Conservation (phyloP, 2,797 vertebrate species). For the Tympanoctomys barrerae region DNA sequence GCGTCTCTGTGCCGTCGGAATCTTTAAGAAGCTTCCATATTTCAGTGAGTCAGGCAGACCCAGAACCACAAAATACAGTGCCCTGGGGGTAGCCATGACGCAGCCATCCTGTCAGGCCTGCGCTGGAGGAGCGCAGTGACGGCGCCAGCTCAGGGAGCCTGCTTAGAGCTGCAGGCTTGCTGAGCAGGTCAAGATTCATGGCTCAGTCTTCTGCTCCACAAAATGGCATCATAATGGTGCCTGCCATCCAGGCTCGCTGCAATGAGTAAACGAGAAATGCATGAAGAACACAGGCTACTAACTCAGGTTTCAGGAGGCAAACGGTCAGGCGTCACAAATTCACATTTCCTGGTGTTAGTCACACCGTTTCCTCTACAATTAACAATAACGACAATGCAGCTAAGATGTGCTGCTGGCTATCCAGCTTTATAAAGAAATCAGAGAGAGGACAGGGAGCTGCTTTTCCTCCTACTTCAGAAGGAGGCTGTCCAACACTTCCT, state of each 20-base stretch:
- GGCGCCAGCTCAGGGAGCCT: not conserved
- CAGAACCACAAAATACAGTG: constrained; percentile 7
- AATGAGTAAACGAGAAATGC: constrained; percentile 11
- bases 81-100: not conserved
- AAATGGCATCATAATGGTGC: not conserved
- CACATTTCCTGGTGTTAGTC: not conserved
- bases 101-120: not conserved
- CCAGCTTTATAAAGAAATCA: not conserved
- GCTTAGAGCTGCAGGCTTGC: not conserved
- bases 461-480: constrained; percentile 8
- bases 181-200: not conserved
- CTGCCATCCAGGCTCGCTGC: not conserved
- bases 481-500: not conserved
- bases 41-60: constrained; percentile 34
- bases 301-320: not conserved
- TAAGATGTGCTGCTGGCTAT: not conserved
- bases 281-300: not conserved
- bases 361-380: not conserved
- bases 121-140: not conserved
- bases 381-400: not conserved
- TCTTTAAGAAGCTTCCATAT: constrained; percentile 56
- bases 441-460: not conserved
- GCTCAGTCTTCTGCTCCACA: not conserved
- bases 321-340: not conserved
- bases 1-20: constrained; percentile 46